Evolutionary conservation across 2,888 invertebrate genomes (phyloP), one percentile per base, ranked within the genome.

Genomic region (Phasia obesa): DNA sequence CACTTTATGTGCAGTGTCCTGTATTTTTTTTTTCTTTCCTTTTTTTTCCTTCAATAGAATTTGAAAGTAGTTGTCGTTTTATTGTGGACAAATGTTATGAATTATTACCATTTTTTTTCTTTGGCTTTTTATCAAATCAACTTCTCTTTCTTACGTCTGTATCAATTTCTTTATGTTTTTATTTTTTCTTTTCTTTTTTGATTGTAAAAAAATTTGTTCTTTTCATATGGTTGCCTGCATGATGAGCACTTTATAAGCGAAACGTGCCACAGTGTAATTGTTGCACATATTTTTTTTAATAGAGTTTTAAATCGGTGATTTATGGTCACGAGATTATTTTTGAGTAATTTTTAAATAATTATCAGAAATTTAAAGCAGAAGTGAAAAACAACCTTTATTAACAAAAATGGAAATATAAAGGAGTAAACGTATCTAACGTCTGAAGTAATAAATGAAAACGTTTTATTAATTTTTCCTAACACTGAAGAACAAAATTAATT

Each of bases 61-160:
- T 73, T 71, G 44, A 21, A 77, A 55, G 44, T 11, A 42, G 44
- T 60, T 70, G 65, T 51, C 71, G 64, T 64, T 69, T 74, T 49
- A 77, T 64, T 70, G 70, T 71, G 75, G 79, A 79, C 83, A 83
- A 83, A 79, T 79, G 38, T 65, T 75, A 83, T 79, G 79, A 83
- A 44, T 83, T 83, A 79, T 83, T 83, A 65, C 44, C 27, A n/a
- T 57, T 65, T 21, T 51, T 73, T 6, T 44, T 59, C n/a, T 53
- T 51, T 59, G 25, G 44, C 35, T 31, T 35, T 53, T 67, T 59
- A 17, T 53, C 25, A 13, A 9, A 23, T 47, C 17, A 47, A 7
- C 15, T 47, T 47, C 2, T n/a, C 4, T 19, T 19, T 7, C 17
- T 47, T 47, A 4, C 5, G 17, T 47, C 44, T 27, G 53, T 42